These are phyloP conservation scores for Drosophila kanapiae DNA, from an alignment of 1,140 invertebrate species.

Conservation along the genomic window DNA sequence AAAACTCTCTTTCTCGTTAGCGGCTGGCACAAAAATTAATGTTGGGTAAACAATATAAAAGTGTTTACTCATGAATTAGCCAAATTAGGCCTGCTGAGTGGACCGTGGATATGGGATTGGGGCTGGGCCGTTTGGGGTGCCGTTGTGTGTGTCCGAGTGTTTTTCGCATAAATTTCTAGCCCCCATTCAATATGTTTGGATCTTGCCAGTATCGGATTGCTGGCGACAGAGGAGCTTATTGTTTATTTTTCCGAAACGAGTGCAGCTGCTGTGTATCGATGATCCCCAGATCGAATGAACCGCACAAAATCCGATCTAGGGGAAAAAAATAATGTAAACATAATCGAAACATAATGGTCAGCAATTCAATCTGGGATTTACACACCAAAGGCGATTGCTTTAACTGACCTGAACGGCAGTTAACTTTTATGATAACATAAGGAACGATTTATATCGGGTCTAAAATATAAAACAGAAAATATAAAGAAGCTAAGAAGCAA, in stretches of 20 bases:
- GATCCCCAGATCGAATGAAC: conserved; percentile 10
- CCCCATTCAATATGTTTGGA: conserved; percentile 9
- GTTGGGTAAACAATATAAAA: conserved; percentile 28
- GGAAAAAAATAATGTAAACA: conserved; percentile 1
- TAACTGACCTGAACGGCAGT: no score
- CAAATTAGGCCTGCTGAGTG: conserved; percentile 23
- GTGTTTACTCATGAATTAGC: conserved; percentile 26
- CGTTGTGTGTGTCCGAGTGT: conserved; percentile 3
- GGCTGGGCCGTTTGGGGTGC: not conserved
- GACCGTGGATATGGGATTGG: conserved; percentile 9
- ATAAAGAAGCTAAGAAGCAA: not conserved
- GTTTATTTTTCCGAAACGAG: conserved; percentile 19
- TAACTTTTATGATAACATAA: no score
- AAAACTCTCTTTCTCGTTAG: not conserved
- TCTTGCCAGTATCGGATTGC: conserved; percentile 13
- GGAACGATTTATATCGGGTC: no score
- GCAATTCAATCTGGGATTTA: no score
- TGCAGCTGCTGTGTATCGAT: conserved; percentile 7
- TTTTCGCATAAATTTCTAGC: conserved; percentile 23
- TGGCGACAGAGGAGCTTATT: conserved; percentile 15
- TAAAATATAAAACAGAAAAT: not conserved
- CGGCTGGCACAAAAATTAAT: conserved; percentile 28
- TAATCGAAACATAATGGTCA: not conserved
- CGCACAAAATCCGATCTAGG: not conserved
- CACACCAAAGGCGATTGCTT: no score